Conservation (phyloP, 2,113 vertebrate genomes). For the Channa argus region DNA sequence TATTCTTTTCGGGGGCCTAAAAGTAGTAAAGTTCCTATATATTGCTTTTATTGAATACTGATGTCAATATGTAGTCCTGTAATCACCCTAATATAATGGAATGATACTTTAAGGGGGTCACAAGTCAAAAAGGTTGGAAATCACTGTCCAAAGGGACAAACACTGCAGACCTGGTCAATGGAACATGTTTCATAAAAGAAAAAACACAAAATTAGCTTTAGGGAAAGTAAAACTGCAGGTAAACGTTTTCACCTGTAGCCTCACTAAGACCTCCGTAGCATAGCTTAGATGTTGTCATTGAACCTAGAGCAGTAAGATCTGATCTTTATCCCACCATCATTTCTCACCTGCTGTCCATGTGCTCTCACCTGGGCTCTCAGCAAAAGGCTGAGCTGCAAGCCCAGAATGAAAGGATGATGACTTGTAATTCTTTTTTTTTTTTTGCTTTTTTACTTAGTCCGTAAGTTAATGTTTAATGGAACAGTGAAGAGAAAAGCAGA, state of each 20-base stretch:
- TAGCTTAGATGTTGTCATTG: not conserved
- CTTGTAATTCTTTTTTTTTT: not conserved
- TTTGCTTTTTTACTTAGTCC: not conserved
- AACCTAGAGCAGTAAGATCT: conserved; percentile 1
- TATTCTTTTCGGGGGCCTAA: no score
- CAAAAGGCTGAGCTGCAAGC: conserved; percentile 27
- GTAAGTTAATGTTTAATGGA: not conserved
- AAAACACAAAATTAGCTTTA: not conserved
- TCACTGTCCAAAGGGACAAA: conserved; percentile 4
- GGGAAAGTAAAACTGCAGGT: not conserved
- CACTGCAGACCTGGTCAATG: not conserved
- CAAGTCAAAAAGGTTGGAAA: conserved; percentile 8
- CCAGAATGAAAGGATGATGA: not conserved
- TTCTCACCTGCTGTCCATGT: conserved; percentile 8
- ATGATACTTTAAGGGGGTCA: not conserved
- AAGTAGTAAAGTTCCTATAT: no score
- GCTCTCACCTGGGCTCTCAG: conserved; percentile 20
- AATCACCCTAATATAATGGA: not conserved
- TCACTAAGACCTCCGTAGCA: not conserved
- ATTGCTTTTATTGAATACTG: not conserved
- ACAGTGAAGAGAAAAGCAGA: not conserved
- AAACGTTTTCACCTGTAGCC: no score
- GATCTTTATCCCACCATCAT: not conserved
- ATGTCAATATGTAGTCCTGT: not conserved
- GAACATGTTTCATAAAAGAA: not conserved